phyloP scores from a whole-genome alignment of 2,797 vertebrate genomes.

The Falco biarmicus region DNA sequence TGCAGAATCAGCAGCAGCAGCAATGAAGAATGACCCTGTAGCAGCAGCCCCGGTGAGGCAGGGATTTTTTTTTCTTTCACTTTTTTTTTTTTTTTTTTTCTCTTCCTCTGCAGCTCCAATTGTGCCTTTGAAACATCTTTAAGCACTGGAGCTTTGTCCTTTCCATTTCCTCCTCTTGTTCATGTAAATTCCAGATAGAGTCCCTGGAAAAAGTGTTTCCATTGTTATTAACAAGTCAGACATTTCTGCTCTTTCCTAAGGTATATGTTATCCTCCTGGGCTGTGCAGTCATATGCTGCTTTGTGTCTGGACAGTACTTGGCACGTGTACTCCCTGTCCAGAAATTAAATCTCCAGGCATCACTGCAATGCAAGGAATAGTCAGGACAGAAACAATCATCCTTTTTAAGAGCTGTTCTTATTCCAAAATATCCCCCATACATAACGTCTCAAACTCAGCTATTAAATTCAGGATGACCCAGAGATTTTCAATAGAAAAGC shows the following conservation, averaged over 20 bases:
- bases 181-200: background rate
- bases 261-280: background rate
- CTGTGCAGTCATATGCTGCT: background rate
- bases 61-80: background rate
- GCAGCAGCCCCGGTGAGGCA: background rate
- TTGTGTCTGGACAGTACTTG: background rate
- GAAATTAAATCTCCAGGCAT: background rate
- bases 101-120: background rate
- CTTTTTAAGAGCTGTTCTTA: background rate
- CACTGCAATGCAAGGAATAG: background rate
- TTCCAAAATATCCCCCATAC: background rate
- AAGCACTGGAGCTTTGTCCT: constrained; percentile 32
- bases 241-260: constrained; percentile 27
- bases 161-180: background rate
- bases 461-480: background rate
- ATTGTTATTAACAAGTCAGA: constrained; percentile 32
- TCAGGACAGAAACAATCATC: background rate
- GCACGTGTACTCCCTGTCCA: background rate
- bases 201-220: constrained; percentile 35
- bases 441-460: background rate
- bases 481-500: background rate
- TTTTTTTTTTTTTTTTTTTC: background rate
- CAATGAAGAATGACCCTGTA: constrained; percentile 66
- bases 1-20: constrained; percentile 67
- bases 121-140: constrained; percentile 45